Conservation (phyloP, 2,797 vertebrate genomes). For the Rhinichthys osculus region DNA sequence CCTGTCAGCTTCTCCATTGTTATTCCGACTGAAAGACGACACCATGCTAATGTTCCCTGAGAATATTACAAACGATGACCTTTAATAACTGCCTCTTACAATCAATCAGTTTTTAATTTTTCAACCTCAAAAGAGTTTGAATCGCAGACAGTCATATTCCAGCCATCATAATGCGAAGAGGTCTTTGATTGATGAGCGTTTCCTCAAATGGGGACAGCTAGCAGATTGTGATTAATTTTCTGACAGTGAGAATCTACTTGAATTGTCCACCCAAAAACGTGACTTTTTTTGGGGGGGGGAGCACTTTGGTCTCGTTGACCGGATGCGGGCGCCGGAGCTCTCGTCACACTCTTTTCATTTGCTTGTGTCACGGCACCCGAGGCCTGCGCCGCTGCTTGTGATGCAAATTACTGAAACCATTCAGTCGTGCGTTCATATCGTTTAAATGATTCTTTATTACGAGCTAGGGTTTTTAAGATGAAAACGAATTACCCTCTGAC, state of each 20-base stretch:
- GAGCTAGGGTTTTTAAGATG: conserved; percentile 66
- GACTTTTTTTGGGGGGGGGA: conserved; percentile 55
- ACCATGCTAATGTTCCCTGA: conserved; percentile 60
- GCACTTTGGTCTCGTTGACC: conserved; percentile 53
- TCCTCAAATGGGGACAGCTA: conserved; percentile 72
- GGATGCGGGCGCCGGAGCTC: conserved; percentile 60
- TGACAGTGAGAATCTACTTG: conserved; percentile 66
- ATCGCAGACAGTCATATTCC: conserved; percentile 60
- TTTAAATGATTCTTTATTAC: conserved; percentile 75
- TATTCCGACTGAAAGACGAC: conserved; percentile 49
- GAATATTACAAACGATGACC: conserved; percentile 69
- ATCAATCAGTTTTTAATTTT: conserved; percentile 69
- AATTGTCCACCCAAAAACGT: conserved; percentile 63
- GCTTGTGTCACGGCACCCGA: conserved; percentile 56
- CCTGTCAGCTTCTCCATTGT: conserved; percentile 55
- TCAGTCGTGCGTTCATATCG: conserved; percentile 65
- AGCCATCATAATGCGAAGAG: conserved; percentile 59
- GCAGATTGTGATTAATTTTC: conserved; percentile 80
- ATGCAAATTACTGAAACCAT: conserved; percentile 72
- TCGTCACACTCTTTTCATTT: conserved; percentile 65
- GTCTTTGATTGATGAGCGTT: conserved; percentile 75
- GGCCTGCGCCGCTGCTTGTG: conserved; percentile 52
- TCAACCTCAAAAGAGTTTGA: conserved; percentile 63
- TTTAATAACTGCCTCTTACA: conserved; percentile 67
- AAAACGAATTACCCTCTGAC: conserved; percentile 72